Evolutionary conservation across 2,113 vertebrate genomes (phyloP), one percentile per base, ranked within the genome.

Genomic region (Lepisosteus oculatus): DNA sequence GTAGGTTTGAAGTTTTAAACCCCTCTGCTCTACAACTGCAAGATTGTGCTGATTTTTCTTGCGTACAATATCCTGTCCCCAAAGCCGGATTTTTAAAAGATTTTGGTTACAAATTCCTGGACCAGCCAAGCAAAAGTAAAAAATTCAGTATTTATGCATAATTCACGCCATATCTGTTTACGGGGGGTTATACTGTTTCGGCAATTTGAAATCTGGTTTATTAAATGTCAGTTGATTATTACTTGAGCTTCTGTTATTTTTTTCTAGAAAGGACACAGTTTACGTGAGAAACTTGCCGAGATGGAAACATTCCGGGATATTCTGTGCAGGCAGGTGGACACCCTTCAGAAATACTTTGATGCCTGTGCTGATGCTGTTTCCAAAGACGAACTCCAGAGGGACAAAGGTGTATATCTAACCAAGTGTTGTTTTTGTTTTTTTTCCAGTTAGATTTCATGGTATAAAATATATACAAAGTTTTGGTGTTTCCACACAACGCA

Each of bases 221-320:
- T 29, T 29, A 29, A 29, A 29, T 29, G 29, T 29, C 29, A 2
- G 1, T 29, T 29, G 29, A 29, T 29, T 29, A 29, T 29, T 29
- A 29, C 29, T 29, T 29, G 29, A 29, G 29, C 47, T 0, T 45
- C 56, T 11, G 42, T 56, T 72, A 14, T 73, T 17, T 68, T 55
- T 59, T 15, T 54, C 67, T 89, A 99, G 96, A 98, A 99, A 88
- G 97, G 95, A 59, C 93, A 97, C 87, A 95, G 95, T 85, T 92
- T 99, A 76, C 94, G 93, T 4, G 97, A 99, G 82, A 99, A 99
- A 80, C 85, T 99, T 81, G 95, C 97, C 63, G 97, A 99, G 91
- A 99, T 99, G 97, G 97, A 98, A 89, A 99, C 97, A 3, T 99
- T 99, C 81, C 92, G 97, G 81, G 97, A 99, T 78, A 99, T 99